Evolutionary conservation across 2,797 vertebrate species (phyloP).

Genomic region (Siniperca obscura): DNA sequence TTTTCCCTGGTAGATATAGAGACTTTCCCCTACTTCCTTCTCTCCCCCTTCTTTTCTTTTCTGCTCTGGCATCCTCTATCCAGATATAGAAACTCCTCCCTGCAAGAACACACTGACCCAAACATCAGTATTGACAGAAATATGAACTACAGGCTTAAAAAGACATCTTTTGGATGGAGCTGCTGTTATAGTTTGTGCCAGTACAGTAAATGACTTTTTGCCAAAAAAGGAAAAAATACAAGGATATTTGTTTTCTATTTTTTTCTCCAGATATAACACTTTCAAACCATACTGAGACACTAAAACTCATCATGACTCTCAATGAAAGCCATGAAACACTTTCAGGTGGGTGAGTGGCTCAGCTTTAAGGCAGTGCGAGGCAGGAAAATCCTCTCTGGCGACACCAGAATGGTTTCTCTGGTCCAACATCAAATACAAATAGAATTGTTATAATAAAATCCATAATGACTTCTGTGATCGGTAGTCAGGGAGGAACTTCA

Average conservation of each 20-base stretch:
- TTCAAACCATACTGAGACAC: constrained; percentile 41
- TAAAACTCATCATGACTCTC: constrained; percentile 47
- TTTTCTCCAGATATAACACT: constrained; percentile 33
- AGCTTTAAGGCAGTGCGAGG: constrained; percentile 42
- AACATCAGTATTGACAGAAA: constrained; percentile 54
- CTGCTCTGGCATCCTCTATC: constrained; percentile 56
- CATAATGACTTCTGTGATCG: constrained; percentile 21
- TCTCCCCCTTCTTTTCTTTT: constrained; percentile 45
- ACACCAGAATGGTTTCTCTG: constrained; percentile 25
- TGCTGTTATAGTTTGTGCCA: constrained; percentile 66
- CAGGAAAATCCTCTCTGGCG: constrained; percentile 15
- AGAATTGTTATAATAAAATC: constrained; percentile 1
- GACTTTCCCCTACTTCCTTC: constrained; percentile 52
- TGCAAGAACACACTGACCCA: constrained; percentile 52
- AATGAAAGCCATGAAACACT: constrained; percentile 66
- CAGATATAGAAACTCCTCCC: constrained; percentile 52
- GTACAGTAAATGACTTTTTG: constrained; percentile 49
- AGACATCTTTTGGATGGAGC: constrained; percentile 51
- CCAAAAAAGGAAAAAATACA: constrained; percentile 37
- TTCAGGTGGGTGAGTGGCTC: constrained; percentile 37
- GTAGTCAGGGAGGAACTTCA: constrained; percentile 3
- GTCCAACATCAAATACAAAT: constrained; percentile 28
- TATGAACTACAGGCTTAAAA: constrained; percentile 47
- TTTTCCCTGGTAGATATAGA: constrained; percentile 86
- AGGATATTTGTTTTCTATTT: constrained; percentile 29